phyloP scores from a whole-genome alignment of 2,888 invertebrate species.

The Andrena chrysosceles region DNA sequence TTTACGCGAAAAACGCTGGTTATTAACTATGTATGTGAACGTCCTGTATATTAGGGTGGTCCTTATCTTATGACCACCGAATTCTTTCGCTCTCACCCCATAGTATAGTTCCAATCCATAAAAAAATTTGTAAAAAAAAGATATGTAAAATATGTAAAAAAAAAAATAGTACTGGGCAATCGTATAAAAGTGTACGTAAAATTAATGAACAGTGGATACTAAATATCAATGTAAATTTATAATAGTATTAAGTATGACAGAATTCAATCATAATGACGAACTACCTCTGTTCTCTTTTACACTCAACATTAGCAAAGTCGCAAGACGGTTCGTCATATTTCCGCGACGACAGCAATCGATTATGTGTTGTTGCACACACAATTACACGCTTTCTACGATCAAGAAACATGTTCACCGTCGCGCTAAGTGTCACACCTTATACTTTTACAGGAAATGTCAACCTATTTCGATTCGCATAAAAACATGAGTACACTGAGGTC shows the following conservation, averaged over 20 bases:
- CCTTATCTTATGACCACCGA: too few relatives aligned
- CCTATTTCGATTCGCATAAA: constrained; percentile 69
- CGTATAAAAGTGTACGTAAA: not conserved
- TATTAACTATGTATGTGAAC: too few relatives aligned
- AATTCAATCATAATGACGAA: not conserved
- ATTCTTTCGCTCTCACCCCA: too few relatives aligned
- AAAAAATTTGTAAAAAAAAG: too few relatives aligned
- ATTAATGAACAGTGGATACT: not conserved
- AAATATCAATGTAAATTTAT: not conserved
- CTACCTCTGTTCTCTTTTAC: constrained; percentile 74
- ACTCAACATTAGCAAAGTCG: constrained; percentile 65
- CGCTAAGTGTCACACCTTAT: constrained; percentile 83
- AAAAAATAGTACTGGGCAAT: not conserved
- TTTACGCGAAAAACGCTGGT: too few relatives aligned
- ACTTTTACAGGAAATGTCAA: constrained; percentile 78
- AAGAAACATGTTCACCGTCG: constrained; percentile 44
- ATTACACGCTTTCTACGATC: constrained; percentile 44
- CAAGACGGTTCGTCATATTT: constrained; percentile 42
- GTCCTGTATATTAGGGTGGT: too few relatives aligned
- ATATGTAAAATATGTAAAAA: too few relatives aligned
- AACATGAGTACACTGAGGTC: constrained; percentile 61
- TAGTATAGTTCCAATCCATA: too few relatives aligned
- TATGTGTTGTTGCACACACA: constrained; percentile 37
- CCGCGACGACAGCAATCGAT: constrained; percentile 29
- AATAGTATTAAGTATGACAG: not conserved